These are phyloP conservation scores for Catharus bicknelli DNA, from an alignment of 2,113 vertebrate genomes.

Conservation along the genomic window DNA sequence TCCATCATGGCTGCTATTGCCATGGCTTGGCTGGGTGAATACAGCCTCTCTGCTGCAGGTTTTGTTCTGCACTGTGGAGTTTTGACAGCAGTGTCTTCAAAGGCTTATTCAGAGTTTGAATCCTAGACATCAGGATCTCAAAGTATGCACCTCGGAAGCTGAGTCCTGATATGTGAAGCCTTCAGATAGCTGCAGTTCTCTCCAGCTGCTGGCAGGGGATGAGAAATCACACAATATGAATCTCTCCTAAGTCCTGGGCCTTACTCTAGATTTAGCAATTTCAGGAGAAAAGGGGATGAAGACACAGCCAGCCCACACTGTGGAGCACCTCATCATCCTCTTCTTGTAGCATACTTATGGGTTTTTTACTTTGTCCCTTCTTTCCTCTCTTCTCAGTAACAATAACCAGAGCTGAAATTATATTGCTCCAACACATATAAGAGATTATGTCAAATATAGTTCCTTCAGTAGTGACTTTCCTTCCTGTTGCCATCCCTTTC, in stretches of 20 bases:
- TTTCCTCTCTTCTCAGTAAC: not conserved
- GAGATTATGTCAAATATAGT: not conserved
- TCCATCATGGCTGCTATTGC: not conserved
- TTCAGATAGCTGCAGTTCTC: not conserved
- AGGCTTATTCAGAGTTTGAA: not conserved
- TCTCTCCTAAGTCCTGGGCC: not conserved
- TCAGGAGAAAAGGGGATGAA: not conserved
- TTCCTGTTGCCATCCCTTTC: not conserved
- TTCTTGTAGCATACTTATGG: not conserved
- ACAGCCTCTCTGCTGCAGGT: not conserved
- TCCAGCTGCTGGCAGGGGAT: not conserved
- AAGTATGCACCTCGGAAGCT: not conserved
- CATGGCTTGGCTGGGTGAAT: not conserved
- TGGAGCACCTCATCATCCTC: not conserved
- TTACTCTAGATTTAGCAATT: not conserved
- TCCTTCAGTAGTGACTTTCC: not conserved
- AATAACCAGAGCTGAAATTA: not conserved
- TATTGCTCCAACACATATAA: not conserved
- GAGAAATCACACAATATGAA: not conserved
- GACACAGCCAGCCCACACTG: not conserved
- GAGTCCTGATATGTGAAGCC: not conserved
- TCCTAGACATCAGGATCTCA: not conserved
- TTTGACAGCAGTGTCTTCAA: not conserved
- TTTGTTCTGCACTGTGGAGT: not conserved
- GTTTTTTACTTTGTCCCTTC: not conserved